Conservation (phyloP, 2,797 vertebrate genomes). For the Ctenosaura bakeri region DNA sequence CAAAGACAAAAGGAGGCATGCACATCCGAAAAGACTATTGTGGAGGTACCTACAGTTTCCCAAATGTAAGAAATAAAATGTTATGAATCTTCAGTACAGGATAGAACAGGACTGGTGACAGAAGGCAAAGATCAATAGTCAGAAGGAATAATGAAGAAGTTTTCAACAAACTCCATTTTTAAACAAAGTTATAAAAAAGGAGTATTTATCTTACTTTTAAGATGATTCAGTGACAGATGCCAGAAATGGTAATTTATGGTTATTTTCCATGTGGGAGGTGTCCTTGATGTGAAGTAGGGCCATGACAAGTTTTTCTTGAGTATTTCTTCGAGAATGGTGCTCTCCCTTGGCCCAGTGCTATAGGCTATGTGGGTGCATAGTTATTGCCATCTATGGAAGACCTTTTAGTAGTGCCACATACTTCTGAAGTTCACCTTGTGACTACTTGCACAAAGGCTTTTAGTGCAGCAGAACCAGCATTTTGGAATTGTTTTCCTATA, state of each 20-base stretch:
- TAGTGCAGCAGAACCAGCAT: too few species aligned
- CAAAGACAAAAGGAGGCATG: conserved; percentile 31
- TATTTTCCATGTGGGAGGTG: neutral
- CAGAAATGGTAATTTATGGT: neutral
- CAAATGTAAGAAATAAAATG: neutral
- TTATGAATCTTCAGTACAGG: neutral
- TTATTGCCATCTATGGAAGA: too few species aligned
- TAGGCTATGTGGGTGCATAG: too few species aligned
- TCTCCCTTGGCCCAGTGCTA: too few species aligned
- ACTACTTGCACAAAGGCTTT: too few species aligned
- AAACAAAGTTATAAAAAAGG: neutral
- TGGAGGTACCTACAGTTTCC: neutral
- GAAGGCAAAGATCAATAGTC: neutral
- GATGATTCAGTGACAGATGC: neutral
- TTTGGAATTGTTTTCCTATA: too few species aligned
- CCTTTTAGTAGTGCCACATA: too few species aligned
- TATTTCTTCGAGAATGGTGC: neutral
- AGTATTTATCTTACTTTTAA: neutral
- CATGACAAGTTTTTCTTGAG: neutral
- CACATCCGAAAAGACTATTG: neutral
- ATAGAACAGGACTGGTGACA: neutral
- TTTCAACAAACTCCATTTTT: too few species aligned
- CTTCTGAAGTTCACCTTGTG: too few species aligned
- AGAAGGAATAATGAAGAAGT: neutral
- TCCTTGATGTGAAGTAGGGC: neutral